Conservation (phyloP, 2,113 vertebrate genomes). For the Leiothrix lutea region DNA sequence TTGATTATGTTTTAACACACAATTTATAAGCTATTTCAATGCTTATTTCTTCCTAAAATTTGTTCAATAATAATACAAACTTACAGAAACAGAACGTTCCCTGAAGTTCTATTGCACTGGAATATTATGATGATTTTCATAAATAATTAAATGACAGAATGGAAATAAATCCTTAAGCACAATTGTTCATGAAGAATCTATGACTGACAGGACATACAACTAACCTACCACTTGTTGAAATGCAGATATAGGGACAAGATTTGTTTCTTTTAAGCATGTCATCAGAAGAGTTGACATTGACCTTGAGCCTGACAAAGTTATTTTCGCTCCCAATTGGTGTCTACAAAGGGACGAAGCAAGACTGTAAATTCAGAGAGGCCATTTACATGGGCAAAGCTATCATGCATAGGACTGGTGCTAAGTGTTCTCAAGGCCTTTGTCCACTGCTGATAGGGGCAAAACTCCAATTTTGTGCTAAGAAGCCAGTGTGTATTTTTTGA, state of each 20-base stretch:
- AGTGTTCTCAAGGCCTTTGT: background rate
- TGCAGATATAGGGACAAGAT: background rate
- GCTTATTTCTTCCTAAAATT: conserved; percentile 29
- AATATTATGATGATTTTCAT: background rate
- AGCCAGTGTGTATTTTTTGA: background rate
- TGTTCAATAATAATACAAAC: conserved; percentile 48
- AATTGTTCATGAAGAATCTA: background rate
- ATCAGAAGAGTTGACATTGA: background rate
- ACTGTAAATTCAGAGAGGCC: background rate
- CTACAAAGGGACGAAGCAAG: background rate
- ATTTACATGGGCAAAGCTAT: background rate
- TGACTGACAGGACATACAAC: background rate
- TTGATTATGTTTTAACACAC: conserved; percentile 63
- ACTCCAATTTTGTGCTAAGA: background rate
- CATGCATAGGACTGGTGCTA: background rate
- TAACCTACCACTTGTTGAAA: background rate
- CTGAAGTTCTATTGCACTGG: background rate
- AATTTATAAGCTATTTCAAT: conserved; percentile 53
- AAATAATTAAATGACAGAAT: background rate
- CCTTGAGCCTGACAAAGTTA: background rate
- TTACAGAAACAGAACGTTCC: conserved; percentile 14
- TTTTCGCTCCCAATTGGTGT: background rate
- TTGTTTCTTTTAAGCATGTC: background rate
- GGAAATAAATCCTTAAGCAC: background rate
- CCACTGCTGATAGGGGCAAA: background rate